Base-by-base conservation (phyloP, 2,113 vertebrate genomes). In the Nannospalax galili region DNA sequence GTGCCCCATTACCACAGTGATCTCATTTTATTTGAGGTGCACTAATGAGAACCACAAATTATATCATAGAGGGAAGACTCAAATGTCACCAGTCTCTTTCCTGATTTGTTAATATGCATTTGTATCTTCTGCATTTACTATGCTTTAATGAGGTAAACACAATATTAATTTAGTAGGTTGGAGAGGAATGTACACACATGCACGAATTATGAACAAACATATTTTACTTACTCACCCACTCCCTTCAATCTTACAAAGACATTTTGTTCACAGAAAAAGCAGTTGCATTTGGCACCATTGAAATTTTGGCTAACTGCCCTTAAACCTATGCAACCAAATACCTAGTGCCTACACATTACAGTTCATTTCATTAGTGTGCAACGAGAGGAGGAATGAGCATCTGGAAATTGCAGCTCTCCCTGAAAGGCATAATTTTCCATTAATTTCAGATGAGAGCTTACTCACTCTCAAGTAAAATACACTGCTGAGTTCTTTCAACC, bases 381-480 rank as follows among this genome's bases (percentile, higher is more conserved):
- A 60, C 94, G 94, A 97, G 95, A 97, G 88, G 26, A 96, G 42
- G 91, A 97, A 97, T 97, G 89, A 96, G 75, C 92, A 90, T 96
- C 95, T 90, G 92, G 94, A 98, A 98, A 98, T 89, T 97, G 97
- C 95, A 95, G 95, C 93, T 90, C 90, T 97, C 84, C 97, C 97
- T 86, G 82, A 97, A 98, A 98, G 97, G 94, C 91, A 97, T 97
- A 96, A 96, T 98, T 98, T 98, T 75, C 91, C 85, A 97, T 98
- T 98, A 98, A 97, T 98, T 98, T 97, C 92, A 97, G 72, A 93
- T 96, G 96, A 98, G 96, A 97, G 92, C 97, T 98, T 98, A 95
- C 94, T 96, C 82, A 87, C 85, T 97, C 93, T 95, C 90, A 97
- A 95, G 96, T 96, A 98, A 98, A 97, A 64, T 84, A 82, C 37